phyloP scores from a whole-genome alignment of 1,140 invertebrate species.

The Ridgeia piscesae region DNA sequence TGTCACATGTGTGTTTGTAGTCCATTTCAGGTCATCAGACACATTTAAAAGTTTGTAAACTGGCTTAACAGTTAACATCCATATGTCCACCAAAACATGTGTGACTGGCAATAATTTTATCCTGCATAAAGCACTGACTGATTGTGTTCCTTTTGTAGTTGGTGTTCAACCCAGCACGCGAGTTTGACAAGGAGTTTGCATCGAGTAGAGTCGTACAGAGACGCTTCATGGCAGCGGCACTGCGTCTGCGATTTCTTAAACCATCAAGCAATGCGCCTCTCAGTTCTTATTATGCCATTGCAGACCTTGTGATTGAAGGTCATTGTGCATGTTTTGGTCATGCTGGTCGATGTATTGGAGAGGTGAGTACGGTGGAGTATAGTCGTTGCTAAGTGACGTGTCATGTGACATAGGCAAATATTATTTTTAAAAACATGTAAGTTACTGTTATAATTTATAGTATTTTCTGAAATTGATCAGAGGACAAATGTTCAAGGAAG shows the following conservation, averaged over 20 bases:
- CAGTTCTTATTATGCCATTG: conserved; percentile 27
- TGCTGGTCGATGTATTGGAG: conserved; percentile 16
- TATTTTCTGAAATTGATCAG: too few relatives aligned
- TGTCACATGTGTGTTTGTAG: too few relatives aligned
- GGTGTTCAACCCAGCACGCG: conserved; percentile 10
- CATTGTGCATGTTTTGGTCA: conserved; percentile 30
- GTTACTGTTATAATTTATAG: too few relatives aligned
- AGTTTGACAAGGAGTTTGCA: conserved; percentile 10
- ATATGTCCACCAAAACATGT: too few relatives aligned
- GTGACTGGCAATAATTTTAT: too few relatives aligned
- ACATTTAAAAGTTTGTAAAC: too few relatives aligned
- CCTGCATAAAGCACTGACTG: too few relatives aligned
- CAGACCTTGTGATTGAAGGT: conserved; percentile 24
- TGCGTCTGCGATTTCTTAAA: conserved; percentile 9
- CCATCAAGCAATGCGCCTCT: conserved; percentile 18
- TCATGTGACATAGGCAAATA: too few relatives aligned
- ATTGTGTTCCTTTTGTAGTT: conserved; percentile 6
- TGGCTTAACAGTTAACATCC: too few relatives aligned
- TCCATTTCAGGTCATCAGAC: too few relatives aligned
- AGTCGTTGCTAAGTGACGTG: not conserved
- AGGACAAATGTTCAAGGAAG: not conserved
- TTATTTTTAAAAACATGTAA: not conserved
- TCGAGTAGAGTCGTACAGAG: conserved; percentile 2
- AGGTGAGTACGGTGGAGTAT: conserved; percentile 19
- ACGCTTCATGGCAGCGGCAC: conserved; percentile 14